A percentile compares a stretch with the other conserved stretches of the same genome.
These are phyloP conservation scores for Felis chaus DNA, from an alignment of 2,113 vertebrate species.

Conservation along the genomic window DNA sequence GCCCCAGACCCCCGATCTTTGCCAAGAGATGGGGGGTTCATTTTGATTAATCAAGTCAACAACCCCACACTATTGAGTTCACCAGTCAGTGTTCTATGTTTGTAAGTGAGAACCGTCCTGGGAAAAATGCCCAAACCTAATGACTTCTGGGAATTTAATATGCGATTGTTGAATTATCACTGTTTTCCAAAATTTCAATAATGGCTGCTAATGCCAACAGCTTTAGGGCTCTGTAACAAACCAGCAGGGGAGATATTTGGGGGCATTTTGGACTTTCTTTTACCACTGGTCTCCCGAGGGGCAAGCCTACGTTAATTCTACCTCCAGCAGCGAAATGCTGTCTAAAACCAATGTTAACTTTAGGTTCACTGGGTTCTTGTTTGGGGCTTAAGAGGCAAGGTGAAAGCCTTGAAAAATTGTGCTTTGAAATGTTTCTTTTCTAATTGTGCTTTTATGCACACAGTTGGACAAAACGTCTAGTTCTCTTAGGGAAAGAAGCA, in stretches of 20 bases:
- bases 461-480: background rate
- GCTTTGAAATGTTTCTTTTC: slow-evolving; percentile 7
- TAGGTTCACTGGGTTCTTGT: background rate
- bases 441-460: background rate
- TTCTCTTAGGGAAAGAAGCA: background rate
- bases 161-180: background rate
- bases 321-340: background rate
- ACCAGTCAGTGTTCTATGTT: background rate
- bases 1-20: background rate
- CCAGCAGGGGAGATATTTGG: background rate
- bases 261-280: background rate
- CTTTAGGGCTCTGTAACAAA: background rate
- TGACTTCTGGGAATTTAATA: background rate
- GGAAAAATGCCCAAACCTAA: background rate
- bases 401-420: background rate
- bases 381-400: background rate
- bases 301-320: background rate
- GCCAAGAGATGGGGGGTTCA: background rate
- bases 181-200: background rate
- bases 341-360: background rate
- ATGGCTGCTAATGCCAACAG: background rate
- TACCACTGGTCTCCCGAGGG: background rate
- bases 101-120: background rate
- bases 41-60: background rate
- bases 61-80: background rate